Base-by-base conservation (phyloP, 2,888 invertebrate genomes). In the Chloroclysta siterata region DNA sequence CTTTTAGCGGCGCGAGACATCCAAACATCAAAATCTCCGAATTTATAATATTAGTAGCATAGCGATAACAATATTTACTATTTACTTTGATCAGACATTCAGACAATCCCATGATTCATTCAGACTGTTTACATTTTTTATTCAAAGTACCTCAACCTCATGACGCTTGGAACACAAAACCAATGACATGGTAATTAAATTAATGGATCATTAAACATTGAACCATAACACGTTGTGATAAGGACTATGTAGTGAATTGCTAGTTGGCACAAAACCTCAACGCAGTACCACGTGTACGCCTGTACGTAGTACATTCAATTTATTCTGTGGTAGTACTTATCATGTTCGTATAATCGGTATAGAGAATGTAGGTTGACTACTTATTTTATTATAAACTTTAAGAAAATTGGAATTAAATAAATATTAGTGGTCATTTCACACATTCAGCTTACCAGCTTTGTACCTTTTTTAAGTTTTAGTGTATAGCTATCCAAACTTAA, bases 91-190 rank as follows among this genome's bases (percentile, higher is more conserved):
- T 6, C 33, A 33, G 6, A 29, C 29, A 29, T 29, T n/a, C n/a
- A n/a, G 29, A 6, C 33, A 6, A 33, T 33, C 36, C 69, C 76
- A 46, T 75, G 70, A 70, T 70, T 77, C 70, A 73, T 62, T 39
- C 11, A 39, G 3, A 11, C 36, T 53, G 46, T 65, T 63, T 61
- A 67, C 47, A 15, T 69, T 63, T 60, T 60, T 58, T 66, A 52
- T 51, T 54, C 22, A 14, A n/a, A 6, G 8, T 28, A 8, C 22
- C 51, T 29, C 36, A 15, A n/a, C n/a, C 47, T 51, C n/a, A n/a
- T n/a, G n/a, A 55, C 58, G 36, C 62, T 33, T 64, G 88, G 74
- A 88, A 88, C 88, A 80, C 85, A 80, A 86, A 80, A 88, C 88
- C 77, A 80, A 58, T 53, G 63, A 57, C 48, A 29, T 28, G 15